Percentiles rank a stretch among this genome's conserved stretches.
Conservation (phyloP, 2,888 invertebrate genomes). For the Schizotus pectinicornis region DNA sequence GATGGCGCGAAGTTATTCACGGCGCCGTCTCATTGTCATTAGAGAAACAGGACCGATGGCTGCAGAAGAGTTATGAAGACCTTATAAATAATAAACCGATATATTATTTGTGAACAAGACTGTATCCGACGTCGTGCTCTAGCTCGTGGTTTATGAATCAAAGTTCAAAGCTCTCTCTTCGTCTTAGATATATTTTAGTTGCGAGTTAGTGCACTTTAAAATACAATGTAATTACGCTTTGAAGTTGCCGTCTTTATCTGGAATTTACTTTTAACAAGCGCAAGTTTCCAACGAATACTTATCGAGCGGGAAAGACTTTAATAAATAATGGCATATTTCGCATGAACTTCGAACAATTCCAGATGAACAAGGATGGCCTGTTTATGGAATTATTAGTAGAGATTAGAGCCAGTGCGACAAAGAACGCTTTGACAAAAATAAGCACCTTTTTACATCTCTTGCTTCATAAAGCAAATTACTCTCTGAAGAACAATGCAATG, state of each 20-base stretch:
- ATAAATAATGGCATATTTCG: conserved; percentile 6
- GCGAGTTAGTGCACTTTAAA: conserved; percentile 27
- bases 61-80: conserved; percentile 55
- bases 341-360: conserved; percentile 4
- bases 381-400: no score
- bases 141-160: conserved; percentile 48
- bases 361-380: no score
- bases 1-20: no score
- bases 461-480: no score
- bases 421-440: no score
- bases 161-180: conserved; percentile 36
- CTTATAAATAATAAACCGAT: conserved; percentile 58
- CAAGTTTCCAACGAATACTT: conserved; percentile 1
- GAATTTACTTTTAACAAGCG: conserved; percentile 22
- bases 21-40: no score
- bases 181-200: conserved; percentile 33
- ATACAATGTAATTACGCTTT: conserved; percentile 34
- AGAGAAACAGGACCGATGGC: conserved; percentile 40
- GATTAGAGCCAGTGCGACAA: neutral
- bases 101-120: conserved; percentile 53
- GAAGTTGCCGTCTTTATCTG: conserved; percentile 25
- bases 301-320: neutral
- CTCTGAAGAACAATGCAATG: no score
- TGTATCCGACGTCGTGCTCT: conserved; percentile 52
- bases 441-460: no score